Conservation (phyloP, 2,888 invertebrate species). For the Drosophila parthenogenetica region DNA sequence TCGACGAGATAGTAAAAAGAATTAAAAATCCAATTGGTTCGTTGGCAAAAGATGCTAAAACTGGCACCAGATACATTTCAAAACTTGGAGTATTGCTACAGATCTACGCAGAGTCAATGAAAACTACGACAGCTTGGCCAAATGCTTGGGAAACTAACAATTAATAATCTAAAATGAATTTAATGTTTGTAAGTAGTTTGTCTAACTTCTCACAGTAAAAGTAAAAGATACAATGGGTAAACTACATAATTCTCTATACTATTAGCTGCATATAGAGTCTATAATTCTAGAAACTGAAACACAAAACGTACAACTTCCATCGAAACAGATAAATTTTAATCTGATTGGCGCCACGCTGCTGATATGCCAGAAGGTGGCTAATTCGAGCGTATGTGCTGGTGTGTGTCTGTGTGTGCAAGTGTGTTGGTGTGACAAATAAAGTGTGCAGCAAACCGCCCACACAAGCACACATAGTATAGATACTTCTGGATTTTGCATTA, state of each 20-base stretch:
- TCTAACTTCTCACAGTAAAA: too few species aligned
- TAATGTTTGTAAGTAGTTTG: too few species aligned
- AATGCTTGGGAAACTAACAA: background rate
- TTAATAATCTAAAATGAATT: background rate
- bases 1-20: background rate
- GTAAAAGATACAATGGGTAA: too few species aligned
- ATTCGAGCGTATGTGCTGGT: background rate
- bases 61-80: background rate
- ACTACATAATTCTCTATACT: too few species aligned
- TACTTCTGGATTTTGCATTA: conserved; percentile 10
- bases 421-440: background rate
- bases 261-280: background rate
- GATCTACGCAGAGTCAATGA: background rate
- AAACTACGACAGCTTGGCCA: background rate
- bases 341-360: conserved; percentile 29
- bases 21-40: background rate
- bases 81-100: background rate
- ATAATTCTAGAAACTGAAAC: background rate
- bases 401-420: background rate
- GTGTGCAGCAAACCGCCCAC: conserved; percentile 27
- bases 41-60: background rate
- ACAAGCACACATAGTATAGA: background rate
- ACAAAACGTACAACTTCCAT: background rate
- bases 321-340: conserved; percentile 14
- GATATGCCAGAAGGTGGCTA: conserved; percentile 11